Base-by-base conservation (phyloP, 2,888 invertebrate genomes). In the Pseudanteris insignis region DNA sequence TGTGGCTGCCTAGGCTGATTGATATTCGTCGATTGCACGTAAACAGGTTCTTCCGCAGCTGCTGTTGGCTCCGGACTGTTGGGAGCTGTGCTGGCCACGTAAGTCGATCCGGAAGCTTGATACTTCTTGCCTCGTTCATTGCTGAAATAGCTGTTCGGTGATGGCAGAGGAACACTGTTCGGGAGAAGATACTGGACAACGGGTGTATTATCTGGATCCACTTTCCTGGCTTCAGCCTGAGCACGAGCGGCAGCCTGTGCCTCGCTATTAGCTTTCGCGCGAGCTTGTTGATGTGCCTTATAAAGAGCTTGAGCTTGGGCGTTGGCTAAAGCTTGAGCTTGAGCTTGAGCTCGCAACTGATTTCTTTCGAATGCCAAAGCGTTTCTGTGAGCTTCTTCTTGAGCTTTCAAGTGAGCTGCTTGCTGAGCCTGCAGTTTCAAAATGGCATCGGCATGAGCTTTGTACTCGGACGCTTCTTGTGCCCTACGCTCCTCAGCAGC, bases 361-460 rank as follows among this genome's bases (percentile, higher is more conserved):
- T 77, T 76, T 24, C 75, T 74, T 46, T 80, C 79, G 12, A 76
- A 77, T 36, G 72, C 73, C 7, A 79, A 51, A 1, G 78, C 79
- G 26, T 73, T 71, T 1, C 70, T 66, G 53, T 75, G 76, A 2
- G 76, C 76, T 2, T 78, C 73, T 9, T 79, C 79, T 26, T 80
- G 79, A 1, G 74, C 73, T 11, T 70, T 74, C 1, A 80, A 41
- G 13, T 77, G 77, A 5, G 76, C 78, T 1, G 72, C 73, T 15
- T 80, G 79, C 37, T 78, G 78, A 2, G 73, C 77, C 32, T 80
- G 76, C 0, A 78, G 65, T 3, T 78, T 73, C 0, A 73, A 62
- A 37, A 80, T 77, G 0, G 79, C 79, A 18, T 80, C 79, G 0
- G 77, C 68, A 41, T 80, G 79, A 2, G 77, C 79, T 46, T 79